A percentile compares a stretch with the other conserved stretches of the same genome.
Conservation (phyloP, 2,113 vertebrate species). For the Condylura cristata region DNA sequence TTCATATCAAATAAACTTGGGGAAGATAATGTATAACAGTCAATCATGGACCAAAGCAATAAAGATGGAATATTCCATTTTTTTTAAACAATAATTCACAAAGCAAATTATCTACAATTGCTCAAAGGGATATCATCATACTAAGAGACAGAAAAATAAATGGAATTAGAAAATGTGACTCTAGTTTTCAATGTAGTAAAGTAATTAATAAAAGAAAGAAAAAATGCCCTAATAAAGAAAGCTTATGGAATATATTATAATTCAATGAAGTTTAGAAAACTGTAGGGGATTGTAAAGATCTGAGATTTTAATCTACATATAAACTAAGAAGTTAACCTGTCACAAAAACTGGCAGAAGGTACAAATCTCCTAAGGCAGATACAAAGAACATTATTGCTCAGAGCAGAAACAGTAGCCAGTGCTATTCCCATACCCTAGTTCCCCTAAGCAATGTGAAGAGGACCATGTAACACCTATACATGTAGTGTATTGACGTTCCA, state of each 20-base stretch:
- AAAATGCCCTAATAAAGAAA: background rate
- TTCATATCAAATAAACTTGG: slow-evolving; percentile 52
- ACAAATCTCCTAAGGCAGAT: background rate
- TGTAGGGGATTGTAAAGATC: background rate
- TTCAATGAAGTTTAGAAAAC: background rate
- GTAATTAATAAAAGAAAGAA: background rate
- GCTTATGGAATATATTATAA: background rate
- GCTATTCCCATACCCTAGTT: background rate
- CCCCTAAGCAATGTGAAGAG: background rate
- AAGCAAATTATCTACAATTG: background rate
- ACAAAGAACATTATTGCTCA: background rate
- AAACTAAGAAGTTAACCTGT: background rate
- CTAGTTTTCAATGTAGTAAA: background rate
- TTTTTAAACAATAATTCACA: background rate
- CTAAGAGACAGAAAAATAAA: background rate
- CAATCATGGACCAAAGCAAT: background rate
- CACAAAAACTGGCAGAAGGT: background rate
- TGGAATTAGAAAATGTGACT: background rate
- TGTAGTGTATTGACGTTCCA: background rate
- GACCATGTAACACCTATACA: background rate
- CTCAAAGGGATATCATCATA: background rate
- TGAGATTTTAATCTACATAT: background rate
- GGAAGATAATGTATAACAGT: slow-evolving; percentile 43
- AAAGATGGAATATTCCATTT: slow-evolving; percentile 22
- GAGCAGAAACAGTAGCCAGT: background rate